Percentiles rank a stretch among this genome's conserved stretches.
Evolutionary conservation across 2,113 vertebrate species (phyloP).

Genomic region (Empidonax traillii): DNA sequence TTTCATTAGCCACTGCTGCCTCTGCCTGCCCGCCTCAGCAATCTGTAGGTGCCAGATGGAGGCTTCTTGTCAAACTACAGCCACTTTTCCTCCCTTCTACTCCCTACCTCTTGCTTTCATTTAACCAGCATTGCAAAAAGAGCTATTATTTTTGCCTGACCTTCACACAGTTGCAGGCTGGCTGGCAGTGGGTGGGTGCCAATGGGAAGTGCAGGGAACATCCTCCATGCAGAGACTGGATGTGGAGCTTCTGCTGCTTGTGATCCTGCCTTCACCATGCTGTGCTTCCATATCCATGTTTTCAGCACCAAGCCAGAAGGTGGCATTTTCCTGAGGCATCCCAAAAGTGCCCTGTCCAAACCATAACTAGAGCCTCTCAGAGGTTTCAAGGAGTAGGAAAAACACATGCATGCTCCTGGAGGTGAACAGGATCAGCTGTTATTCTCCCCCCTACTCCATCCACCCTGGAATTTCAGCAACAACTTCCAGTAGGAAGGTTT

Average conservation of each 20-base stretch:
- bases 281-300: not conserved
- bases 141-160: not conserved
- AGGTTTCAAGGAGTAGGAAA: not conserved
- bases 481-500: not conserved
- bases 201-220: fast-evolving
- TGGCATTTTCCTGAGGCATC: not conserved
- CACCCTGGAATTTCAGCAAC: not conserved
- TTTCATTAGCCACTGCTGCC: not conserved
- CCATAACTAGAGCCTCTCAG: not conserved
- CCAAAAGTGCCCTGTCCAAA: not conserved
- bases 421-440: not conserved
- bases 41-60: not conserved
- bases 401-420: not conserved
- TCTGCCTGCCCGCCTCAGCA: not conserved
- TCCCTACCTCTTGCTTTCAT: not conserved
- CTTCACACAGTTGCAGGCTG: not conserved
- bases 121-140: not conserved
- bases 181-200: not conserved
- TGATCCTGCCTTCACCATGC: not conserved
- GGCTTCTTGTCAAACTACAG: not conserved
- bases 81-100: not conserved
- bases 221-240: fast-evolving
- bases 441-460: not conserved
- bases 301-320: not conserved
- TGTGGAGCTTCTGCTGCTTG: fast-evolving